Evolutionary conservation across 2,113 vertebrate species (phyloP), one percentile per base, ranked within the genome.

Genomic region (Platichthys stellatus): DNA sequence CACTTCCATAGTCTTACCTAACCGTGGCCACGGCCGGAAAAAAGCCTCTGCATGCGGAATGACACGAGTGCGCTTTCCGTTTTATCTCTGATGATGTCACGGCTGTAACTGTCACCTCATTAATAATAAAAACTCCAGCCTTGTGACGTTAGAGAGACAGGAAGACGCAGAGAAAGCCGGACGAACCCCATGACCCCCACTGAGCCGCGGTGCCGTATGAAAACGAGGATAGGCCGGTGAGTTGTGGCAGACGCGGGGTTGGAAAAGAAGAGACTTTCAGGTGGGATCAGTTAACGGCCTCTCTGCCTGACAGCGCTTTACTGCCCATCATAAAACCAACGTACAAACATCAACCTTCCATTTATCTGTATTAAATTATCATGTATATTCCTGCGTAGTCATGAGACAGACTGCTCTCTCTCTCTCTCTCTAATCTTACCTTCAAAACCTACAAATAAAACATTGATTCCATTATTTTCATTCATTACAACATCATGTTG

Each of bases 211-310:
- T 28, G 49, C 69, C 49, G 3, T 43, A 21, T 54, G n/a, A 66
- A 35, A n/a, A 53, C 49, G 18, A n/a, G 18, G 59, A 35, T 17
- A 62, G 59, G 59, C 38, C 59, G 20, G 18, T 9, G 20, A 20
- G 51, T 10, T 21, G 18, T 20, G 20, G 51, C 51, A 38, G 59
- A 60, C 67, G 74, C 63, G 66, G 51, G 51, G 49, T 78, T 63
- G 35, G 56, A 63, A 26, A 10, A 78, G 71, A 63, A 47, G 18
- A 53, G n/a, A 20, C 23, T 60, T 7, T 28, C 64, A n/a, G 35
- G 69, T 56, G 75, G 28, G 20, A 47, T 58, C 53, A 73, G 60
- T 26, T 61, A 51, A 23, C 61, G 60, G 59, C 59, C 21, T 74
- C n/a, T 17, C 5, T 70, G 31, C 51, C 28, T n/a, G 51, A 69